phyloP scores from a whole-genome alignment of 2,113 vertebrate genomes.

The Atractosteus spatula region DNA sequence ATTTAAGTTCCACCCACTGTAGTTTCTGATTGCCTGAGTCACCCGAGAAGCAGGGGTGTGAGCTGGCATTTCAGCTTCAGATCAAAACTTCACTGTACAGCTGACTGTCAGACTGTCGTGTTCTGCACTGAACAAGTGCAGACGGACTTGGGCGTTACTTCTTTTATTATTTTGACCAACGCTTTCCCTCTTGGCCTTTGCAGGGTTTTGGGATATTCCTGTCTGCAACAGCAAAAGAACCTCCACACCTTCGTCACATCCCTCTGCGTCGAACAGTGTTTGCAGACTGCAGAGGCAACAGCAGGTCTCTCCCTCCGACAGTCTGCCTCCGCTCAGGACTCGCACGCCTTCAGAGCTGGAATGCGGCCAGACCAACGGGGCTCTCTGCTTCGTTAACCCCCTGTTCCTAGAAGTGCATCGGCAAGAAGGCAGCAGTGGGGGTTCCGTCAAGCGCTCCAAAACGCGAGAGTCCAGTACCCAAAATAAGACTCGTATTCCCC shows the following conservation, averaged over 20 bases:
- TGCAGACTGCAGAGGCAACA: slow-evolving; percentile 47
- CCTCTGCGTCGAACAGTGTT: slow-evolving; percentile 57
- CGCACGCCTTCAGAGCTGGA: slow-evolving; percentile 69
- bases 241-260: slow-evolving; percentile 54
- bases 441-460: slow-evolving; percentile 40
- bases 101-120: not conserved
- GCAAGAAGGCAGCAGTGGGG: slow-evolving; percentile 60
- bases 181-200: slow-evolving; percentile 24
- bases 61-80: not conserved
- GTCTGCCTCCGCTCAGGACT: slow-evolving; percentile 76
- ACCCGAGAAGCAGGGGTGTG: slow-evolving; percentile 1
- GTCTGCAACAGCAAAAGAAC: slow-evolving; percentile 66
- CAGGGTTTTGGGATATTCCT: slow-evolving; percentile 88
- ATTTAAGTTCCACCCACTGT: not conserved
- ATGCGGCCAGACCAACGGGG: slow-evolving; percentile 75
- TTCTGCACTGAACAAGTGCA: not conserved
- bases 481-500: slow-evolving; percentile 62
- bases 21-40: not conserved
- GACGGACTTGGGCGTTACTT: not conserved
- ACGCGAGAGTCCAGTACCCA: slow-evolving; percentile 57
- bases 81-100: not conserved
- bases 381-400: slow-evolving; percentile 89
- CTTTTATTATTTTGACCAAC: not conserved
- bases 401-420: slow-evolving; percentile 86
- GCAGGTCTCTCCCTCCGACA: slow-evolving; percentile 71